Conservation (phyloP, 1,140 invertebrate genomes). For the Zaprionus nigranus region DNA sequence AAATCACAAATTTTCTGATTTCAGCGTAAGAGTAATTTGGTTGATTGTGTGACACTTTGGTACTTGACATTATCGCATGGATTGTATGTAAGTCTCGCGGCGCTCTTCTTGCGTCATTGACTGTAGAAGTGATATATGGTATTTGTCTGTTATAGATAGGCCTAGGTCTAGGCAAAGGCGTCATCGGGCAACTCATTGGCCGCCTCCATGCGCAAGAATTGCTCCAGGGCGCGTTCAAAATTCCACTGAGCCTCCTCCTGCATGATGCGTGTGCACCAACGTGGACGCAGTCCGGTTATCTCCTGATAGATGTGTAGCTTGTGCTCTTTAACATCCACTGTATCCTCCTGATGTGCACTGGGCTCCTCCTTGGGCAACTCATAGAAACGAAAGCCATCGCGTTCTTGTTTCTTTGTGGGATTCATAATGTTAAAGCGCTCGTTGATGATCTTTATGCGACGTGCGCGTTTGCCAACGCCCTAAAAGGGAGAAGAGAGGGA, state of each 20-base stretch:
- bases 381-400: conserved; percentile 60
- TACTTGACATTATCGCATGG: conserved; percentile 23
- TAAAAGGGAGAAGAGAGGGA: background rate
- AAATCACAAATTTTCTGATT: conserved; percentile 1
- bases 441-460: conserved; percentile 60
- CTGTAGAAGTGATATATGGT: background rate
- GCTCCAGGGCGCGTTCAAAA: conserved; percentile 46
- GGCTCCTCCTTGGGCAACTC: background rate
- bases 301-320: conserved; percentile 70
- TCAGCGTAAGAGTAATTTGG: background rate
- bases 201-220: conserved; percentile 46
- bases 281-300: conserved; percentile 59
- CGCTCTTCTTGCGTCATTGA: conserved; percentile 17
- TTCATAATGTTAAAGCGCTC: conserved; percentile 63
- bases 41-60: conserved; percentile 1
- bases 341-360: conserved; percentile 38
- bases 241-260: conserved; percentile 69
- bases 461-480: conserved; percentile 51
- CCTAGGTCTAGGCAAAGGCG: conserved; percentile 43
- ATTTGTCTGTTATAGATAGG: background rate
- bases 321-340: conserved; percentile 53
- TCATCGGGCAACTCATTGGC: conserved; percentile 45
- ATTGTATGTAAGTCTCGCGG: background rate
- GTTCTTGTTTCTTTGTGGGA: conserved; percentile 49
- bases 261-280: conserved; percentile 73